phyloP scores from a whole-genome alignment of 2,888 invertebrate species.

The Acholoe squamosa region DNA sequence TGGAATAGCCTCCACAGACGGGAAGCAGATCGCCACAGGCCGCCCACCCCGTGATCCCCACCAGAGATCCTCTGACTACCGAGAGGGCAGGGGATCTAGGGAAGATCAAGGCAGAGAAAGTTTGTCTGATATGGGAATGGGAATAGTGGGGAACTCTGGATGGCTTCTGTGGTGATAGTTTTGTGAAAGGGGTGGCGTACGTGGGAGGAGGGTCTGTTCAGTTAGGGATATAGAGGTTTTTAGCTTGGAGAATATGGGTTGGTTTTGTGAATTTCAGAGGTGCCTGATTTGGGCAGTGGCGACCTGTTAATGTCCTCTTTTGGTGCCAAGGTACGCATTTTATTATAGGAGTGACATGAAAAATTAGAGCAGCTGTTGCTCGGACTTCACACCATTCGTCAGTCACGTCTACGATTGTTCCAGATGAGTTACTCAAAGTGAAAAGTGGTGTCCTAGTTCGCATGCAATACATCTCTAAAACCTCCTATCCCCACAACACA shows the following conservation, averaged over 20 bases:
- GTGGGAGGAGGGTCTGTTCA: background rate
- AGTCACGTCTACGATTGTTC: too few relatives aligned
- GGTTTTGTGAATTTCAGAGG: background rate
- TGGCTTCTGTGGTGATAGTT: background rate
- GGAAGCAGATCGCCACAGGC: conserved; percentile 13
- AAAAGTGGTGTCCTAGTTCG: too few relatives aligned
- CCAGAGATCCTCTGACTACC: background rate
- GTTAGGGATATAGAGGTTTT: background rate
- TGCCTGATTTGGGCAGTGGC: background rate
- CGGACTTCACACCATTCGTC: too few relatives aligned
- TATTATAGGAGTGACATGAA: too few relatives aligned
- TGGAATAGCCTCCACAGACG: background rate
- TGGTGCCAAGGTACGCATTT: too few relatives aligned
- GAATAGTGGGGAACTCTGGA: background rate
- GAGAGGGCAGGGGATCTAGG: conserved; percentile 19
- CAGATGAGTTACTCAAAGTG: too few relatives aligned
- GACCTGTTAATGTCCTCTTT: too few relatives aligned
- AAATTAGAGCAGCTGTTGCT: too few relatives aligned
- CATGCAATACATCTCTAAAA: too few relatives aligned
- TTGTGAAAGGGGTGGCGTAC: background rate
- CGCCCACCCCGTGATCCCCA: background rate
- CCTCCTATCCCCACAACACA: too few relatives aligned
- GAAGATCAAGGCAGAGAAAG: conserved; percentile 6
- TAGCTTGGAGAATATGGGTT: background rate
- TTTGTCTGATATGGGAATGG: conserved; percentile 12